Evolutionary conservation across 2,888 invertebrate species (phyloP).

Genomic region (Lasioglossum vierecki): DNA sequence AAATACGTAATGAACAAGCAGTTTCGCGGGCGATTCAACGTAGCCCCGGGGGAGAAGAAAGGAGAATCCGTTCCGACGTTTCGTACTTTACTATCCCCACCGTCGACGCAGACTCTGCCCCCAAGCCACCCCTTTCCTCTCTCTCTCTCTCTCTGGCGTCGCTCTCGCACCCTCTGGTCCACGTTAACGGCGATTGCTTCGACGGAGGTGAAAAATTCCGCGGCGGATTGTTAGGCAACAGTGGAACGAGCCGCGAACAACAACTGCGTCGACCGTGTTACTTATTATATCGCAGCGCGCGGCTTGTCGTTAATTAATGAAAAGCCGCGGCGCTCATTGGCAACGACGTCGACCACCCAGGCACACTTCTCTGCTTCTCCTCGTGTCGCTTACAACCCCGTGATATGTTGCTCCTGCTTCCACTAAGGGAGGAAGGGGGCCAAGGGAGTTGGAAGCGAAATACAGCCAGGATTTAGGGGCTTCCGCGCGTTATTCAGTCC

Average conservation of each 20-base stretch:
- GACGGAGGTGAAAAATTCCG: conserved; percentile 31
- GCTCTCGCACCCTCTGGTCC: background rate
- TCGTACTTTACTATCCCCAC: conserved; percentile 1
- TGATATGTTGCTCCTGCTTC: conserved; percentile 55
- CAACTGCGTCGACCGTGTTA: conserved; percentile 43
- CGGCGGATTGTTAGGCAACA: conserved; percentile 35
- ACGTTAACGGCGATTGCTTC: conserved; percentile 14
- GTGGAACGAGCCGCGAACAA: conserved; percentile 16
- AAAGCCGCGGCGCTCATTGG: conserved; percentile 52
- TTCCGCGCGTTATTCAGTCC: conserved; percentile 57
- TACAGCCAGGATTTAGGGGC: conserved; percentile 61
- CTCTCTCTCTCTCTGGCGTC: background rate
- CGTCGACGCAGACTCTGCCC: background rate
- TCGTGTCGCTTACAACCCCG: conserved; percentile 29
- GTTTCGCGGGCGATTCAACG: conserved; percentile 21
- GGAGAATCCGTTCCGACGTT: conserved; percentile 9
- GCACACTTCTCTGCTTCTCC: background rate
- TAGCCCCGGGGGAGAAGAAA: background rate
- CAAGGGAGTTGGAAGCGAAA: conserved; percentile 40
- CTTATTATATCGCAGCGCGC: conserved; percentile 50
- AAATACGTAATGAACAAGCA: conserved; percentile 44
- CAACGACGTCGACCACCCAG: conserved; percentile 7
- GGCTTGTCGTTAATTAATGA: conserved; percentile 64
- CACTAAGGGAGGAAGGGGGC: conserved; percentile 5
- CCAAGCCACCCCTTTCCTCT: background rate